Evolutionary conservation across 30 jellyfish, hydroid and myxozoan species (phyloP), one percentile per base, ranked within the genome.

Genomic region (Pelagia noctiluca): DNA sequence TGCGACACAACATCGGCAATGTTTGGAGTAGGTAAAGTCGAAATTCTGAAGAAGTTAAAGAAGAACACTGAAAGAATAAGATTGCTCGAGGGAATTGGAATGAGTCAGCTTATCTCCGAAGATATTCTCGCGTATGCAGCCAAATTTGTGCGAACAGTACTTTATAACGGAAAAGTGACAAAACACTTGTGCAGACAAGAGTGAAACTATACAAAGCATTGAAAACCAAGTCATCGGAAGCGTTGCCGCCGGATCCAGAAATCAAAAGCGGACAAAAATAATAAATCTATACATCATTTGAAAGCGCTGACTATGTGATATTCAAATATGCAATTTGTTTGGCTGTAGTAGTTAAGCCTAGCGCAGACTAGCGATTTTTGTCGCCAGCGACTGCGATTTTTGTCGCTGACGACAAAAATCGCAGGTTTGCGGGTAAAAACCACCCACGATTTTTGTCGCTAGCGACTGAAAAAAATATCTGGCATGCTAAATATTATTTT

Each of bases 271-370:
- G 25, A 49, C 4, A 68, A 68, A 68, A 68, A 68, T 12, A 10
- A 26, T 28, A 71, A 28, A 71, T 32, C 75, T 71, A 71, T 71
- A 31, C 83, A 71, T 31, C 32, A 46, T 31, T 71, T 31, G 83
- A 71, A 71, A 71, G 75, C 83, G 75, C 83, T 71, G 76, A 28
- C 21, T 47, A 7, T 73, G 36, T 36, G 85, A 76, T 73, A 21
- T 73, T 47, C 85, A 47, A 50, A 48, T 73, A n/a, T 73, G 85
- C 53, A 73, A 36, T 73, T 73, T 73, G 78, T 73, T 73, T 47
- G 85, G 83, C 83, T 32, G 83, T 70, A 70, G 64, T 70, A 70
- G 83, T 70, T 70, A n/a, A n/a, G n/a, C n/a, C n/a, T n/a, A n/a
- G n/a, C n/a, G n/a, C n/a, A n/a, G n/a, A n/a, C n/a, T n/a, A n/a